These are phyloP conservation scores for silkworm (Bombyx mori) DNA, from an alignment of 1,140 invertebrate species.

Conservation along the genomic window ASM3026992v2 NC_085132.1:10000001-10000500, in stretches of 20 bases:
- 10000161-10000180: conserved; percentile 46
- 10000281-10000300: conserved; percentile 39
- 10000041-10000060: no score
- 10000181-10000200: conserved; percentile 16
- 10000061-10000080: no score
- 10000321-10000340: conserved; percentile 32
- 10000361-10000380: conserved; percentile 36
- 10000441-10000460: no score
- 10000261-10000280: conserved; percentile 23
- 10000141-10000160: conserved; percentile 54
- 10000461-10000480: no score
- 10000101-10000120: conserved; percentile 18
- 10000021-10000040: background rate
- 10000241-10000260: conserved; percentile 37
- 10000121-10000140: conserved; percentile 48
- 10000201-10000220: conserved; percentile 29
- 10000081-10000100: conserved; percentile 43
- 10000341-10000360: conserved; percentile 30
- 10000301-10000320: conserved; percentile 51
- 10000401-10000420: no score
- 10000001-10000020: conserved; percentile 35
- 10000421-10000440: no score
- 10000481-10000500: no score
- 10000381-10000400: no score
- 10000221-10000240: conserved; percentile 29